phyloP scores from a whole-genome alignment of 1,140 invertebrate genomes.

The Daktulosphaira vitifoliae region DNA sequence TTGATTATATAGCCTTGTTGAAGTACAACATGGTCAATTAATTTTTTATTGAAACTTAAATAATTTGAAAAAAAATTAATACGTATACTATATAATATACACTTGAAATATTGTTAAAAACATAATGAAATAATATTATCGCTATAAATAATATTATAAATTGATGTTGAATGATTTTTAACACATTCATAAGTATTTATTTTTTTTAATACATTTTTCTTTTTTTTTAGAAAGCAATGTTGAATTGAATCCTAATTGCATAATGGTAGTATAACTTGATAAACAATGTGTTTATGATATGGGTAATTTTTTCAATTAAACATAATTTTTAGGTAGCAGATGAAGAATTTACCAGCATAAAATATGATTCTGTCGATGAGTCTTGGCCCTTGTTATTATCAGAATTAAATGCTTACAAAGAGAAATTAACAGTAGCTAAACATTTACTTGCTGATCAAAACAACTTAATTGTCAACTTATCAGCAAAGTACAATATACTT shows the following conservation, averaged over 20 bases:
- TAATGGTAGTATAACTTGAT: conserved; percentile 7
- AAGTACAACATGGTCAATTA: too few species aligned
- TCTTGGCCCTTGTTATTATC: conserved; percentile 25
- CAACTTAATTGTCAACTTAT: conserved; percentile 4
- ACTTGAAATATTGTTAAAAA: too few species aligned
- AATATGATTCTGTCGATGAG: conserved; percentile 12
- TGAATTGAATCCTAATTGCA: conserved; percentile 5
- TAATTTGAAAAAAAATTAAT: too few species aligned
- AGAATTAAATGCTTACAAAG: conserved; percentile 20
- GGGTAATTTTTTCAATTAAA: too few species aligned
- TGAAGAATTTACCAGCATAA: background rate
- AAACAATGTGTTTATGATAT: background rate
- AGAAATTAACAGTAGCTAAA: conserved; percentile 29
- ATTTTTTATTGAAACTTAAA: too few species aligned
- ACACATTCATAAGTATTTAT: too few species aligned
- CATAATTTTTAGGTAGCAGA: background rate
- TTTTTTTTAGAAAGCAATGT: conserved; percentile 13
- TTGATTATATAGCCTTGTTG: too few species aligned
- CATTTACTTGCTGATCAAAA: conserved; percentile 22
- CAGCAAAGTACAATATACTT: conserved; percentile 20
- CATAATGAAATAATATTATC: too few species aligned
- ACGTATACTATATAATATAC: too few species aligned
- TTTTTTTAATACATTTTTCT: too few species aligned
- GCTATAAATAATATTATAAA: too few species aligned
- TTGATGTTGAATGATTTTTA: too few species aligned